Evolutionary conservation across 2,888 invertebrate species (phyloP), one percentile per base, ranked within the genome.

Genomic region (Coremacera marginata): DNA sequence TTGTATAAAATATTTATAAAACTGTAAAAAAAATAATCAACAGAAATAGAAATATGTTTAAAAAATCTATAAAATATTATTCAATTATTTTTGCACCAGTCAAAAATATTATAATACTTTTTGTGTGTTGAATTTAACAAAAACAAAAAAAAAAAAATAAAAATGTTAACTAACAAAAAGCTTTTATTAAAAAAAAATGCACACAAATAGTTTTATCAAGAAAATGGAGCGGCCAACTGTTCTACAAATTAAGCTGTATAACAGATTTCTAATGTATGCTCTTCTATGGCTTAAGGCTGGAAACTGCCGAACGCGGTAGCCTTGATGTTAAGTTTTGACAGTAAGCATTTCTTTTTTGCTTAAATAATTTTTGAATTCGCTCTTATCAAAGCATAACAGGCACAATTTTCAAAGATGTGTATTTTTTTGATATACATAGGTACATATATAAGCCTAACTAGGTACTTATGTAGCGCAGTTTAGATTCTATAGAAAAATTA

Each of bases 91-190:
- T 89, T 88, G 89, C 88, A 83, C 89, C 81, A 37, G 89, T 88
- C 89, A 89, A 89, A 89, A 88, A 86, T 84, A 86, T 83, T 83
- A 85, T 87, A 88, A 89, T 87, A 88, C 81, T 80, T 79, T 44
- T 19, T 55, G 3, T 55, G 1, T n/a, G 8, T 19, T 55, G 2
- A 16, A 22, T 22, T 67, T 67, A 9, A 44, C n/a, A n/a, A 67
- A 51, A 70, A 51, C 16, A 8, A 49, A 44, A 25, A 22, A 52
- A 37, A 25, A 60, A n/a, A 72, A n/a, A n/a, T n/a, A n/a, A n/a
- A n/a, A n/a, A n/a, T 22, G 14, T 19, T 2, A 11, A 49, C 62
- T 16, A 16, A 27, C 49, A 44, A 57, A 19, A 34, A 70, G 2
- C 8, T n/a, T 31, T 19, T 51, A 14, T 73, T 9, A 5, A 51